A percentile compares a stretch with the other conserved stretches of the same genome.
phyloP scores from a whole-genome alignment of 2,888 invertebrate species.

The Eristalis tenax region DNA sequence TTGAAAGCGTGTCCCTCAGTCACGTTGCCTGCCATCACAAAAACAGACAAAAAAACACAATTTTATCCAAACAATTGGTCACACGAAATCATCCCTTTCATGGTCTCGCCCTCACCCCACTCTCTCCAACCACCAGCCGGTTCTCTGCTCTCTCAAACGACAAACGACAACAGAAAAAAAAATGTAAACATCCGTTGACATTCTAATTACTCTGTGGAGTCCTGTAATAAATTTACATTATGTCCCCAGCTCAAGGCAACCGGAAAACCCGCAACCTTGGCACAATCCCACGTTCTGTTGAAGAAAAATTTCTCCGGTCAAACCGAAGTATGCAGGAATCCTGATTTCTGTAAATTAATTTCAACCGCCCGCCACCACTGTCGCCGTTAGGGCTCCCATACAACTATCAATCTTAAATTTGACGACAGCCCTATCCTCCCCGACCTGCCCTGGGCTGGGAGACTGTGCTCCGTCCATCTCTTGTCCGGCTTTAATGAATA shows the following conservation, averaged over 20 bases:
- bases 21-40: not conserved
- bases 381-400: conserved; percentile 5
- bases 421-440: conserved; percentile 51
- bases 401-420: conserved; percentile 74
- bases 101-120: not conserved
- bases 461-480: conserved; percentile 11
- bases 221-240: conserved; percentile 67
- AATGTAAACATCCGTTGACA: conserved; percentile 61
- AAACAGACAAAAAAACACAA: not conserved
- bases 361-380: conserved; percentile 19
- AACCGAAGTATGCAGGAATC: conserved; percentile 58
- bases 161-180: conserved; percentile 3
- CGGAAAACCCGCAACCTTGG: conserved; percentile 58
- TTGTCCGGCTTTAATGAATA: conserved; percentile 58
- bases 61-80: conserved; percentile 31
- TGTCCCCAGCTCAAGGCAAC: conserved; percentile 56
- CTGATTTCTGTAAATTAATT: conserved; percentile 71
- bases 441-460: not conserved
- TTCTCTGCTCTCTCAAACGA: not conserved
- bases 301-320: conserved; percentile 64
- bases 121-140: not conserved
- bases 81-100: not conserved
- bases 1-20: not conserved
- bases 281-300: conserved; percentile 32
- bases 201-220: conserved; percentile 59